Conservation (phyloP, 2,113 vertebrate genomes). For the Syrrhaptes paradoxus region DNA sequence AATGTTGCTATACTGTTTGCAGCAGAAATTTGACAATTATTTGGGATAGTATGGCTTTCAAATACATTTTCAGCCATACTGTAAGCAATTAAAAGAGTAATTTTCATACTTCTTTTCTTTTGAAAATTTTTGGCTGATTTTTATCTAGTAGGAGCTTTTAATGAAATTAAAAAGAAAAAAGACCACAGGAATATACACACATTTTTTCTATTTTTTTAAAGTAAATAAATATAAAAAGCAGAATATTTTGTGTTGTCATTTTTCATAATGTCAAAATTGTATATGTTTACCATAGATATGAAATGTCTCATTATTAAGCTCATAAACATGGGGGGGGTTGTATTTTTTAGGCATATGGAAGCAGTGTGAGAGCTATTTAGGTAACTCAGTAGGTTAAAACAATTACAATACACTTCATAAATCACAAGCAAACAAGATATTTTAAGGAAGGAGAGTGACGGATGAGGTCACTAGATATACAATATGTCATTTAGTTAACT, state of each 20-base stretch:
- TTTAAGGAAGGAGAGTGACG: slow-evolving; percentile 69
- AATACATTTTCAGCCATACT: background rate
- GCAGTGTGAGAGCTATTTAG: slow-evolving; percentile 42
- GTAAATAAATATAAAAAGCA: background rate
- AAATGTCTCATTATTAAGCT: background rate
- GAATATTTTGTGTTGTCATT: background rate
- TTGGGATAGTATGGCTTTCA: background rate
- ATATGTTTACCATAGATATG: background rate
- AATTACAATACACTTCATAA: slow-evolving; percentile 66
- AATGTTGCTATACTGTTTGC: background rate
- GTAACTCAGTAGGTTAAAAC: slow-evolving; percentile 71
- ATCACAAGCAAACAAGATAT: slow-evolving; percentile 72
- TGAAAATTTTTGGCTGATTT: background rate
- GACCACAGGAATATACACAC: background rate
- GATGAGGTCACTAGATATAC: slow-evolving; percentile 65
- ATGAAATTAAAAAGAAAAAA: background rate
- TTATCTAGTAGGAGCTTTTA: background rate
- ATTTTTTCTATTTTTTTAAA: background rate
- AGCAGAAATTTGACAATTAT: background rate
- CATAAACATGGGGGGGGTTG: background rate
- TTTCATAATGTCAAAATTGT: background rate
- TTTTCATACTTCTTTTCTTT: background rate
- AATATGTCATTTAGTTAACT: slow-evolving; percentile 74
- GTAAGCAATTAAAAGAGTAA: background rate
- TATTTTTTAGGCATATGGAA: slow-evolving; percentile 19